Evolutionary conservation across 2,888 invertebrate genomes (phyloP).

Genomic region (Ypsolopha sequella): DNA sequence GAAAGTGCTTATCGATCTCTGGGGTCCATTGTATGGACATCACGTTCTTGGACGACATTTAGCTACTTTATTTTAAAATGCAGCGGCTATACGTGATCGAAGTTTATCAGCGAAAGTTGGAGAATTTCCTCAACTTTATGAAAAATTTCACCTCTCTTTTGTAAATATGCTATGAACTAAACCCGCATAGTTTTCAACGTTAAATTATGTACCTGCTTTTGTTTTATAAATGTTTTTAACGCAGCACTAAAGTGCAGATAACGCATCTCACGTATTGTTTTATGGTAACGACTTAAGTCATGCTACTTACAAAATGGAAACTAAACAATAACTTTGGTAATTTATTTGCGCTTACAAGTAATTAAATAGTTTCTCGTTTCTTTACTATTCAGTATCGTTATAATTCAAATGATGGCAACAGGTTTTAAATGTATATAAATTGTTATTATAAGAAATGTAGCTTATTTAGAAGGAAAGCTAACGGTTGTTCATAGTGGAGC

Average conservation of each 20-base stretch:
- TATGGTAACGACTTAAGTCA: no score
- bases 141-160: constrained; percentile 6
- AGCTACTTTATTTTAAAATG: constrained; percentile 8
- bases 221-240: not conserved
- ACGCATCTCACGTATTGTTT: constrained; percentile 10
- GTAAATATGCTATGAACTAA: not conserved
- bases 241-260: not conserved
- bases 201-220: constrained; percentile 5
- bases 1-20: constrained; percentile 53
- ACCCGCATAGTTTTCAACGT: not conserved
- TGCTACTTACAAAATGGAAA: no score
- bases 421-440: constrained; percentile 1
- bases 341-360: no score
- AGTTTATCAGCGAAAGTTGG: constrained; percentile 22
- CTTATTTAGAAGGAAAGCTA: not conserved
- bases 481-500: not conserved
- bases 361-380: no score
- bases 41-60: constrained; percentile 50
- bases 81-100: constrained; percentile 13
- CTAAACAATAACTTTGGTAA: no score
- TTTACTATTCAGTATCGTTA: no score
- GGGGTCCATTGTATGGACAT: constrained; percentile 45
- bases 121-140: constrained; percentile 1
- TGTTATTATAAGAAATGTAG: not conserved
- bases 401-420: no score